Evolutionary conservation across 2,113 vertebrate species (phyloP).

Genomic region (Lipotes vexillifer): DNA sequence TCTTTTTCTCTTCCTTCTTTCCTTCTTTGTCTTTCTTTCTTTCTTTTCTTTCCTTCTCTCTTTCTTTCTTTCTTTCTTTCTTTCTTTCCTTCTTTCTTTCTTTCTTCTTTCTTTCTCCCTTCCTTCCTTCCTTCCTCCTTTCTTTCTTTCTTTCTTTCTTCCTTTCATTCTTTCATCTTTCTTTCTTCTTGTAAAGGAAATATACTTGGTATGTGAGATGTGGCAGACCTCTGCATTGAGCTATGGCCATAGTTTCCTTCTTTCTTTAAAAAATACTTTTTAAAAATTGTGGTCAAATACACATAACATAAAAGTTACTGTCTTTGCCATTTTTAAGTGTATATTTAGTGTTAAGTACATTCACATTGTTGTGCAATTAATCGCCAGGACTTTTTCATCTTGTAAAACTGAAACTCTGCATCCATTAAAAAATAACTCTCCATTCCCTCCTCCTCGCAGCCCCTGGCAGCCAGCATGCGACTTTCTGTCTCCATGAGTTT

Average conservation of each 20-base stretch:
- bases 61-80: neutral
- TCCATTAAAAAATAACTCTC: neutral
- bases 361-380: neutral
- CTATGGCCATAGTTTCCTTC: neutral
- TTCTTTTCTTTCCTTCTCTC: too few relatives aligned
- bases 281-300: neutral
- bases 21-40: too few relatives aligned
- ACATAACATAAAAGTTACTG: neutral
- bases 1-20: neutral
- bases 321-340: neutral
- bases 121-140: too few relatives aligned
- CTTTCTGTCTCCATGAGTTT: neutral
- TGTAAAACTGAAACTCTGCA: neutral
- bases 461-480: neutral
- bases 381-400: neutral
- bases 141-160: neutral
- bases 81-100: too few relatives aligned
- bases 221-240: neutral
- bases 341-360: neutral
- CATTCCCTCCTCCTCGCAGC: neutral
- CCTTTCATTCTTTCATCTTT: neutral
- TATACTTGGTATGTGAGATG: neutral
- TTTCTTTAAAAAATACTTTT: neutral
- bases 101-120: too few relatives aligned
- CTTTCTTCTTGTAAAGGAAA: neutral